Percentiles rank a stretch among this genome's conserved stretches.
These are phyloP conservation scores for Apodemus speciosus DNA, from an alignment of 2,113 vertebrate genomes.

Conservation along the genomic window DNA sequence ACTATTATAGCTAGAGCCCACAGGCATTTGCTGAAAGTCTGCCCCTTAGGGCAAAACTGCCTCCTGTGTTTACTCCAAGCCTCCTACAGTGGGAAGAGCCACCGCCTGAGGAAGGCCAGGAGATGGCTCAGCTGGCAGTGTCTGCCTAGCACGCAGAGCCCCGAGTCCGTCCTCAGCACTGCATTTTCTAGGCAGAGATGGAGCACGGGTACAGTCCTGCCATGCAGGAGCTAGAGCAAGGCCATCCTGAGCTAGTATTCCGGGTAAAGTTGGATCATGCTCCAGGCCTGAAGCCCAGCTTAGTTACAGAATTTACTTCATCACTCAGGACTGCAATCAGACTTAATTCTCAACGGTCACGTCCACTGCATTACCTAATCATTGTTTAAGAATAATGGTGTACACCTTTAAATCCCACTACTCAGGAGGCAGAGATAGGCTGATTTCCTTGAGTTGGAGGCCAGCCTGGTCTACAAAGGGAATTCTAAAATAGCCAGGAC, in stretches of 20 bases:
- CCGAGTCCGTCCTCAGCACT: neutral
- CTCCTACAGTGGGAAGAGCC: neutral
- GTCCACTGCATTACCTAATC: neutral
- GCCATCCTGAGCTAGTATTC: neutral
- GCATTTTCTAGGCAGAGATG: neutral
- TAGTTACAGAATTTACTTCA: neutral
- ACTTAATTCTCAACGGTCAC: neutral
- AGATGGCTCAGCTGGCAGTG: neutral
- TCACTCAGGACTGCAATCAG: neutral
- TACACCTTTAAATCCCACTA: neutral
- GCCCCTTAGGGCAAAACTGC: no score
- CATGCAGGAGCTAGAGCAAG: neutral
- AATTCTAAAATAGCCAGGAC: neutral
- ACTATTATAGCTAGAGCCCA: neutral
- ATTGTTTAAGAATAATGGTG: neutral
- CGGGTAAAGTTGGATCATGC: neutral
- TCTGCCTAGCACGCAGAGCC: neutral
- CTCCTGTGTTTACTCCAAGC: neutral
- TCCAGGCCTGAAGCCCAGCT: neutral
- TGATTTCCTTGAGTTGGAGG: neutral
- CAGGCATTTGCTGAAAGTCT: neutral
- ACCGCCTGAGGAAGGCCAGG: neutral
- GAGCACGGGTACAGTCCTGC: neutral
- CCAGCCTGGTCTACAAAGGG: neutral
- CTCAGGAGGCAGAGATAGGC: no score